phyloP scores from a whole-genome alignment of 2,113 vertebrate genomes.

The Fregata magnificens region DNA sequence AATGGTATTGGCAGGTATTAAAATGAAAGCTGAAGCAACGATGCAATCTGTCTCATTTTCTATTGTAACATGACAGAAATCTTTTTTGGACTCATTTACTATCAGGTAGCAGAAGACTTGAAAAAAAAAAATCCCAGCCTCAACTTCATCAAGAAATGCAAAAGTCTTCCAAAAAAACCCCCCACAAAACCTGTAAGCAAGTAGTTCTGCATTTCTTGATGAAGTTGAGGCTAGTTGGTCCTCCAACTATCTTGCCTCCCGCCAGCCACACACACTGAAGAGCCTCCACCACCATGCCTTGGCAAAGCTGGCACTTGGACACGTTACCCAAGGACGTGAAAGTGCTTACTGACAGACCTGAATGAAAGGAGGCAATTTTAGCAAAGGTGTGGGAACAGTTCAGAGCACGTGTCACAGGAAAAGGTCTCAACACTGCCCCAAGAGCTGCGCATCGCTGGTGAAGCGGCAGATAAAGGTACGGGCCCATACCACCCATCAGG shows the following conservation, averaged over 20 bases:
- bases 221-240: not conserved
- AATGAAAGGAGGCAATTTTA: not conserved
- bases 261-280: not conserved
- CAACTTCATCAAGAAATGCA: not conserved
- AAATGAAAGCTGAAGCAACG: not conserved
- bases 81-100: conserved; percentile 5
- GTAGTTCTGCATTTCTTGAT: not conserved
- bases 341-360: not conserved
- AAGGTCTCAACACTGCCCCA: not conserved
- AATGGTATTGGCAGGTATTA: conserved; percentile 50
- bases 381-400: not conserved
- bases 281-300: not conserved
- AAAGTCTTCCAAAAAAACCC: not conserved
- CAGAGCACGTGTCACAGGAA: not conserved
- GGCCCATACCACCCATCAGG: not conserved
- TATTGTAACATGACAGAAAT: conserved; percentile 19
- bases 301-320: not conserved
- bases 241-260: not conserved
- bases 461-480: not conserved
- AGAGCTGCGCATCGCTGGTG: not conserved
- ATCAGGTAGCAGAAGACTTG: not conserved
- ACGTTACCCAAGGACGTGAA: fast-evolving
- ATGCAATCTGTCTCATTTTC: conserved; percentile 35
- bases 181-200: not conserved
- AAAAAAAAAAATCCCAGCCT: not conserved